Percentiles rank a stretch among this genome's conserved stretches.
These are phyloP conservation scores for Saccostrea glomerata DNA, from an alignment of 1,140 invertebrate genomes.

Conservation along the genomic window DNA sequence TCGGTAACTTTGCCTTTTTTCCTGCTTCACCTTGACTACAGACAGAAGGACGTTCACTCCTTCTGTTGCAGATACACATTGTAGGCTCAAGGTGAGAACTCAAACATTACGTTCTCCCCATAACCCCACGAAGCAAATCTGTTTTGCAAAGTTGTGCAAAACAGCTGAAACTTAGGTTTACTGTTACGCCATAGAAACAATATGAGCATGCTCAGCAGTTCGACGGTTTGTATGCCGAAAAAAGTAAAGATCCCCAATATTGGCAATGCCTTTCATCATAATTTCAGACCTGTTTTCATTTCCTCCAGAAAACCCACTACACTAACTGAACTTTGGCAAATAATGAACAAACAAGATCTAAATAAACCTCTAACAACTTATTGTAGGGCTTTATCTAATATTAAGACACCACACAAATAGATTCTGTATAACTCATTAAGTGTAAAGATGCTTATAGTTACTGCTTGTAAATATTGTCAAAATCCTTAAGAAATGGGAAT, in stretches of 20 bases:
- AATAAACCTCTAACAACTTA: not conserved
- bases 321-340: not conserved
- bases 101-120: conserved; percentile 1
- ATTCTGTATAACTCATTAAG: too few species aligned
- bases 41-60: not conserved
- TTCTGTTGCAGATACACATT: conserved; percentile 6
- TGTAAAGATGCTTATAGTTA: too few species aligned
- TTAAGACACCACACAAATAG: too few species aligned
- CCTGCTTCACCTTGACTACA: conserved; percentile 18
- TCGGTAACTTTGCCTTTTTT: not conserved
- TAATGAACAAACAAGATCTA: conserved; percentile 8
- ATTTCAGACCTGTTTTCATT: conserved; percentile 35
- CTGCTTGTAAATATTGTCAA: too few species aligned
- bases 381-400: not conserved
- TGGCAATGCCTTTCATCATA: conserved; percentile 11
- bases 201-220: conserved; percentile 10
- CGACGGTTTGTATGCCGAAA: not conserved
- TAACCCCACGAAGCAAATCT: conserved; percentile 24
- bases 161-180: conserved; percentile 1
- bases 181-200: conserved; percentile 7
- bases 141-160: conserved; percentile 36
- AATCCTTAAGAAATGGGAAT: too few species aligned
- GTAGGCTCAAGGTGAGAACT: not conserved
- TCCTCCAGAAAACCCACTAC: not conserved
- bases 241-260: not conserved